Conservation (phyloP, 2,888 invertebrate species). For the Criorhina ranunculi region DNA sequence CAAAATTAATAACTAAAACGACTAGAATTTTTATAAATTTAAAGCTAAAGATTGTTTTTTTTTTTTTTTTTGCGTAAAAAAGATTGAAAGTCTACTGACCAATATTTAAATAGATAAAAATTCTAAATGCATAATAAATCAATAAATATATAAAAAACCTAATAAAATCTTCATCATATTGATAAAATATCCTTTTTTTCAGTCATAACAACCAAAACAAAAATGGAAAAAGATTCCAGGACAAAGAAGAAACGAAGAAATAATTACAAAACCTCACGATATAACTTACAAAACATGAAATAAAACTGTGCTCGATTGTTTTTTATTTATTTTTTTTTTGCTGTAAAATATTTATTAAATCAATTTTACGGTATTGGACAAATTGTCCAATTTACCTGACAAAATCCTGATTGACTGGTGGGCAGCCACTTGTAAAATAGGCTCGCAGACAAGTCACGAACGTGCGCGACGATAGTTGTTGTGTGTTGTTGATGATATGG, state of each 20-base stretch:
- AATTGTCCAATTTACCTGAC: slow-evolving; percentile 77
- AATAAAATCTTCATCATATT: too few species aligned
- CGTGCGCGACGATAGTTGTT: slow-evolving; percentile 42
- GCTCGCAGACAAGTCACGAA: slow-evolving; percentile 70
- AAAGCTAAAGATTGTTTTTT: slow-evolving; percentile 62
- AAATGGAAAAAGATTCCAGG: slow-evolving; percentile 10
- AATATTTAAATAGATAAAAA: slow-evolving; percentile 3
- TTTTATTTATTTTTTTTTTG: slow-evolving; percentile 27
- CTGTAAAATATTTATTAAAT: slow-evolving; percentile 72
- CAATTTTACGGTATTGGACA: slow-evolving; percentile 68
- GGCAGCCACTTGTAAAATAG: slow-evolving; percentile 35
- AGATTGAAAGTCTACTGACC: too few species aligned
- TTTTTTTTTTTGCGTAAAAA: too few species aligned
- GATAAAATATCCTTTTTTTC: slow-evolving; percentile 1
- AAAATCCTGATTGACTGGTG: slow-evolving; percentile 69
- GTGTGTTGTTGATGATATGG: slow-evolving; percentile 20
- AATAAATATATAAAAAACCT: slow-evolving; percentile 32
- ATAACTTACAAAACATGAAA: slow-evolving; percentile 30
- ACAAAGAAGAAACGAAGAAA: slow-evolving; percentile 17
- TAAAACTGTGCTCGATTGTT: slow-evolving; percentile 44
- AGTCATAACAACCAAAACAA: neutral
- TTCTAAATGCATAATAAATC: slow-evolving; percentile 58
- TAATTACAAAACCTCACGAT: slow-evolving; percentile 66
- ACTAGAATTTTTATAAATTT: slow-evolving; percentile 64
- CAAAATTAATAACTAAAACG: slow-evolving; percentile 56